Evolutionary conservation across 30 jellyfish, hydroid and myxozoan species (phyloP).

Genomic region (Pelagia noctiluca): DNA sequence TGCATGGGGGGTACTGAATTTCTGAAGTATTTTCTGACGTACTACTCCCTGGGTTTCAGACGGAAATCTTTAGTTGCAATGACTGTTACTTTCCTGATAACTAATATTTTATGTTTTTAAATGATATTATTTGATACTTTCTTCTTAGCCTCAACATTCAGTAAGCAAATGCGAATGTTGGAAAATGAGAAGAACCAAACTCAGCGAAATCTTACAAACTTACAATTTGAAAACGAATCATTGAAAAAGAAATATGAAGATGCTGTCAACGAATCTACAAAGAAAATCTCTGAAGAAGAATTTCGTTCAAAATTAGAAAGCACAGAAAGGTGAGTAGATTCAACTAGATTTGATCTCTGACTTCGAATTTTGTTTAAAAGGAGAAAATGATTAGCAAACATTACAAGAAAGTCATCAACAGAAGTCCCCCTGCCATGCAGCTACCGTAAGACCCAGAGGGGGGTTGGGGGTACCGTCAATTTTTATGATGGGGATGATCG

Average conservation of each 20-base stretch:
- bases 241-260: slow-evolving; percentile 54
- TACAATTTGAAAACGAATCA: slow-evolving; percentile 46
- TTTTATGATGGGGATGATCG: too few relatives aligned
- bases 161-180: slow-evolving; percentile 31
- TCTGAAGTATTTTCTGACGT: too few relatives aligned
- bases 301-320: slow-evolving; percentile 7
- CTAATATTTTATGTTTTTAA: neutral
- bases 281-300: slow-evolving; percentile 41
- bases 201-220: slow-evolving; percentile 14
- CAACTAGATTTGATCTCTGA: neutral
- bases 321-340: slow-evolving; percentile 26
- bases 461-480: too few relatives aligned
- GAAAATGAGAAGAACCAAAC: slow-evolving; percentile 46
- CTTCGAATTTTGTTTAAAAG: neutral
- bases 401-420: too few relatives aligned
- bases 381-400: neutral
- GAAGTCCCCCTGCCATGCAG: too few relatives aligned
- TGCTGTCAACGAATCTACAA: neutral
- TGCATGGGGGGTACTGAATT: too few relatives aligned
- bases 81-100: too few relatives aligned
- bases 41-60: too few relatives aligned
- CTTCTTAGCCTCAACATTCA: slow-evolving; percentile 13
- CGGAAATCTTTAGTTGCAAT: too few relatives aligned
- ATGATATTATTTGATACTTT: neutral
- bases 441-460: too few relatives aligned